Percentiles rank a stretch among this genome's conserved stretches.
These are phyloP conservation scores for Darevskia mixta DNA, from an alignment of 2,797 vertebrate species.

Conservation along the genomic window DNA sequence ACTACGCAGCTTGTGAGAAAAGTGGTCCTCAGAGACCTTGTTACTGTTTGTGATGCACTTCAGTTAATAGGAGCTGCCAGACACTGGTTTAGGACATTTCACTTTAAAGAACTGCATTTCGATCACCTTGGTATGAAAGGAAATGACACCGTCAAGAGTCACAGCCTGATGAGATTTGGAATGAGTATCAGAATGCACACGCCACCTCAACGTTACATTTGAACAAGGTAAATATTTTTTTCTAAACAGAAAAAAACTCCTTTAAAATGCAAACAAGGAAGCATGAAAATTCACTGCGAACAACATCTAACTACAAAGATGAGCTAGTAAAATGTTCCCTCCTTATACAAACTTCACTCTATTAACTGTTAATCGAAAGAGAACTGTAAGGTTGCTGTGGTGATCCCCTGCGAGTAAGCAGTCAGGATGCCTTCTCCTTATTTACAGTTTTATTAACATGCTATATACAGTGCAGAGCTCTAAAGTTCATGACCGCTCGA, in stretches of 20 bases:
- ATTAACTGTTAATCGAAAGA: too few species aligned
- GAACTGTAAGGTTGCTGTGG: too few species aligned
- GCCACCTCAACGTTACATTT: constrained; percentile 58
- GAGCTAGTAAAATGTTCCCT: neutral
- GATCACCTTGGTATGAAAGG: constrained; percentile 68
- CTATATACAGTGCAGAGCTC: too few species aligned
- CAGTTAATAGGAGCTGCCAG: constrained; percentile 87
- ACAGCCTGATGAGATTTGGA: constrained; percentile 67
- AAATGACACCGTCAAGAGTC: constrained; percentile 73
- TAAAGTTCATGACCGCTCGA: too few species aligned
- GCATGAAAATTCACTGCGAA: constrained; percentile 1
- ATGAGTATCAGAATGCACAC: constrained; percentile 57
- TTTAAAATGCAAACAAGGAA: constrained; percentile 54
- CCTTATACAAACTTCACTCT: too few species aligned
- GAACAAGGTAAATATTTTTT: constrained; percentile 51
- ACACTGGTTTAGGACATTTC: constrained; percentile 75
- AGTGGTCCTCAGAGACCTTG: constrained; percentile 88
- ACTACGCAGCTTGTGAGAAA: constrained; percentile 74
- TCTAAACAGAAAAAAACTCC: constrained; percentile 38
- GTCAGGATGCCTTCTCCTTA: too few species aligned
- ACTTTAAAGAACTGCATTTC: constrained; percentile 73
- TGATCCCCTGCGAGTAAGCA: too few species aligned
- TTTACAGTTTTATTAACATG: too few species aligned
- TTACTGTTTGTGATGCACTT: constrained; percentile 85
- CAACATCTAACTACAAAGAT: constrained; percentile 33